Percentiles rank a stretch among this genome's conserved stretches.
These are phyloP conservation scores for Hoplias malabaricus DNA, from an alignment of 2,113 vertebrate species.

Conservation along the genomic window DNA sequence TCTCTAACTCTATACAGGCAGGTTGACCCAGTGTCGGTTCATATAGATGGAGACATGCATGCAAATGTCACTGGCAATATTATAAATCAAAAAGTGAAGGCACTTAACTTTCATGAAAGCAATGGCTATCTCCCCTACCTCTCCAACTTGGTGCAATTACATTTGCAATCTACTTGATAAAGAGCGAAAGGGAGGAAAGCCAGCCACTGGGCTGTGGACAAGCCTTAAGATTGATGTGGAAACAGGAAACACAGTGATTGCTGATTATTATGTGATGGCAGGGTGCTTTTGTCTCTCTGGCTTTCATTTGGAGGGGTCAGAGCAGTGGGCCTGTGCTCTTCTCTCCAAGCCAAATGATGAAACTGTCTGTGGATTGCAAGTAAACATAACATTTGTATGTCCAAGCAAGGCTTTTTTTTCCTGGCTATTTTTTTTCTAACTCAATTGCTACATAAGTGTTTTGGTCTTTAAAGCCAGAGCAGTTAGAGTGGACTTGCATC, in stretches of 20 bases:
- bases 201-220: neutral
- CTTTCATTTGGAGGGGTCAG: conserved; percentile 27
- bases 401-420: neutral
- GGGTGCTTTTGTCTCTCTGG: conserved; percentile 32
- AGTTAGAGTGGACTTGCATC: conserved; percentile 37
- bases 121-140: conserved; percentile 23
- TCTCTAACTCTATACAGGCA: no score
- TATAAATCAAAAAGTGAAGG: conserved; percentile 48
- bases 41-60: conserved; percentile 9
- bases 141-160: conserved; percentile 35
- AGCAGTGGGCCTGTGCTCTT: conserved; percentile 22
- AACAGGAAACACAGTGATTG: conserved; percentile 33
- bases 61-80: conserved; percentile 45
- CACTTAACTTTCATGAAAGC: conserved; percentile 34
- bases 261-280: conserved; percentile 41
- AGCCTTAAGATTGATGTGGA: conserved; percentile 30
- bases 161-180: conserved; percentile 52
- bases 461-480: conserved; percentile 44
- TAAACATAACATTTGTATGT: neutral
- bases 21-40: conserved; percentile 28
- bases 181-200: conserved; percentile 26
- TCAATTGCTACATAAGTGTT: conserved; percentile 55
- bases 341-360: conserved; percentile 19
- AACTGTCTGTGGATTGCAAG: neutral
- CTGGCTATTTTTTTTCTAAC: conserved; percentile 24